Conservation (phyloP, 2,888 invertebrate species). For the Pardosa pseudoannulata region DNA sequence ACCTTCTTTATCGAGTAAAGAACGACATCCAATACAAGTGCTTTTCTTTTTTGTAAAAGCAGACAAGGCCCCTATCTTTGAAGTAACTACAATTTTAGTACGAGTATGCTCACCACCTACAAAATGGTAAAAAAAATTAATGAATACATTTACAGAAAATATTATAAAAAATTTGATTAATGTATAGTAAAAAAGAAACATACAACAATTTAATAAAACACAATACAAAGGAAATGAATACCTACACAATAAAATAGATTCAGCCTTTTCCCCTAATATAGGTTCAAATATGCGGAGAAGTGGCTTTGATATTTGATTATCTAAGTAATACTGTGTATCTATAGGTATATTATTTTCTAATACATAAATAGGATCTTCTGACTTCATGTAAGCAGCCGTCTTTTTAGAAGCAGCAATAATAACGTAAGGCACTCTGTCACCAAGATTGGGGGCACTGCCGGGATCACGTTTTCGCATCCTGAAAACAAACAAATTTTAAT, state of each 20-base stretch:
- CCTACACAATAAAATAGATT: conserved; percentile 90
- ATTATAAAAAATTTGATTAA: too few species aligned
- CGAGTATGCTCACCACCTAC: conserved; percentile 96
- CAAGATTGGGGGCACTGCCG: conserved; percentile 97
- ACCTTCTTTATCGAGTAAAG: conserved; percentile 80
- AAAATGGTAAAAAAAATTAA: too few species aligned
- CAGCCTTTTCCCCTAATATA: conserved; percentile 97
- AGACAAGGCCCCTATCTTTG: conserved; percentile 94
- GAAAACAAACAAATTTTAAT: conserved; percentile 14
- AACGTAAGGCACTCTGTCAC: conserved; percentile 98
- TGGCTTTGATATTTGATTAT: conserved; percentile 98
- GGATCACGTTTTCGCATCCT: conserved; percentile 97
- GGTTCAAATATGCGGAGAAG: conserved; percentile 97
- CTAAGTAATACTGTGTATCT: conserved; percentile 96
- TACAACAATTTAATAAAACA: too few species aligned
- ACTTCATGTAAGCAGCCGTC: conserved; percentile 96
- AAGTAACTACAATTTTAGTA: conserved; percentile 93
- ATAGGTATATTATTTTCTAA: conserved; percentile 98
- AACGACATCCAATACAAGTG: conserved; percentile 96
- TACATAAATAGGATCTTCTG: conserved; percentile 98
- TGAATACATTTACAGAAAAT: too few species aligned
- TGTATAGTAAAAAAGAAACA: too few species aligned
- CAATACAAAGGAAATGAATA: too few species aligned
- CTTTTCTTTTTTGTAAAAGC: conserved; percentile 95
- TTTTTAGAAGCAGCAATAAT: conserved; percentile 93